Conservation (phyloP, 2,888 invertebrate species). For the Loripinus fragilis region DNA sequence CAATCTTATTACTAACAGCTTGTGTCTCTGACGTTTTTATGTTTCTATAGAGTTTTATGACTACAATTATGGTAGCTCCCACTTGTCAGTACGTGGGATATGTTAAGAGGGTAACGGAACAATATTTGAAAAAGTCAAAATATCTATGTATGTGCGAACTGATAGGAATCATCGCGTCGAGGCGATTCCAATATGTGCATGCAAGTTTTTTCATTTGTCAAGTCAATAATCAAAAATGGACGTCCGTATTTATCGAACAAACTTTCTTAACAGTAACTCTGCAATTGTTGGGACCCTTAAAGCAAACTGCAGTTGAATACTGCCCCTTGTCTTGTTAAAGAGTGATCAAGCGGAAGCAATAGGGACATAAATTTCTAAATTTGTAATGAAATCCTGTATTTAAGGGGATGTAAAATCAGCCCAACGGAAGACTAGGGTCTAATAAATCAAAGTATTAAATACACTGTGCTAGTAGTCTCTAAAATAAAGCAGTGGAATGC, state of each 20-base stretch:
- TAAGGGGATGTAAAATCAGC: conserved; percentile 53
- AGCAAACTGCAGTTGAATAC: neutral
- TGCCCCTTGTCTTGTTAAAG: conserved; percentile 40
- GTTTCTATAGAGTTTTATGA: conserved; percentile 55
- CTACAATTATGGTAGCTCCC: conserved; percentile 49
- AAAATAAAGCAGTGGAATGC: no score
- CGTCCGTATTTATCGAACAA: no score
- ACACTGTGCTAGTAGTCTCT: no score
- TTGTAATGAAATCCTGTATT: conserved; percentile 51
- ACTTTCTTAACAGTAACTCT: no score
- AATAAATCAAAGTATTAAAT: neutral
- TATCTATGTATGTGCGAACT: no score
- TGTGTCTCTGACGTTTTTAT: conserved; percentile 60
- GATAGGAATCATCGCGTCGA: no score
- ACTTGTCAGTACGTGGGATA: neutral
- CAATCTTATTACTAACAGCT: no score
- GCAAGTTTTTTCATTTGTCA: no score
- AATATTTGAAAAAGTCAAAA: no score
- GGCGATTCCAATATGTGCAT: no score
- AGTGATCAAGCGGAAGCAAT: conserved; percentile 53
- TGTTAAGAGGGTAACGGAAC: no score
- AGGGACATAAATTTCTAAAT: conserved; percentile 54
- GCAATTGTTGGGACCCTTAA: neutral
- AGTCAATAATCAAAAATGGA: no score
- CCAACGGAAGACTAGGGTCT: neutral